phyloP scores from a whole-genome alignment of 2,113 vertebrate species.

The Caracal caracal region DNA sequence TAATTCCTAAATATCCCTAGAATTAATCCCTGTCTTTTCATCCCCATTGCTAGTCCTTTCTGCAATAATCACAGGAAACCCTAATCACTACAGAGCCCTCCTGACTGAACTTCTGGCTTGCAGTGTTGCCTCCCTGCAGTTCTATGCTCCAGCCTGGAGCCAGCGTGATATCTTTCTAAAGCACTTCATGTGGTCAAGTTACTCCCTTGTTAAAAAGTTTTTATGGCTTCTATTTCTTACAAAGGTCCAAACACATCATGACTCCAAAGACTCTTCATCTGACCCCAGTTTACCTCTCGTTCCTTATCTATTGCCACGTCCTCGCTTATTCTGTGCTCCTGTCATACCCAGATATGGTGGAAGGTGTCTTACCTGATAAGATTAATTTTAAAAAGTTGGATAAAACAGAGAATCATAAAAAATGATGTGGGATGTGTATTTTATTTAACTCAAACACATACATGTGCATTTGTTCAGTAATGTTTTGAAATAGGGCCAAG shows the following conservation, averaged over 20 bases:
- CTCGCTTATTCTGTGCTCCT: neutral
- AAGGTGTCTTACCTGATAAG: neutral
- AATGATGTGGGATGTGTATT: neutral
- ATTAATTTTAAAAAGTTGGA: neutral
- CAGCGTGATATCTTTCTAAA: neutral
- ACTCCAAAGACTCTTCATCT: neutral
- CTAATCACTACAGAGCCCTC: neutral
- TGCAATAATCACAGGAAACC: neutral
- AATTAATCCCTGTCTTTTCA: neutral
- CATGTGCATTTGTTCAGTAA: slow-evolving; percentile 27
- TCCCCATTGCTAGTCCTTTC: neutral
- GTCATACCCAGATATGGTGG: neutral
- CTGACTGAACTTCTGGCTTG: neutral
- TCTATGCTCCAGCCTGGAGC: neutral
- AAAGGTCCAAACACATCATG: neutral
- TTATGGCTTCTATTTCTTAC: neutral
- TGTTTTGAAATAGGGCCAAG: slow-evolving; percentile 34
- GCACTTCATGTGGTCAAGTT: neutral
- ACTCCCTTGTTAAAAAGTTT: neutral
- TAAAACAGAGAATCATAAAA: neutral
- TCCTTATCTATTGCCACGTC: neutral
- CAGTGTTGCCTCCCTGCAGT: neutral
- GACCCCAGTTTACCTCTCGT: neutral
- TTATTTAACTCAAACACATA: slow-evolving; percentile 27
- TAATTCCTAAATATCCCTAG: neutral